Base-by-base conservation (phyloP, 2,113 vertebrate genomes). In the Trichomycterus rosablanca region DNA sequence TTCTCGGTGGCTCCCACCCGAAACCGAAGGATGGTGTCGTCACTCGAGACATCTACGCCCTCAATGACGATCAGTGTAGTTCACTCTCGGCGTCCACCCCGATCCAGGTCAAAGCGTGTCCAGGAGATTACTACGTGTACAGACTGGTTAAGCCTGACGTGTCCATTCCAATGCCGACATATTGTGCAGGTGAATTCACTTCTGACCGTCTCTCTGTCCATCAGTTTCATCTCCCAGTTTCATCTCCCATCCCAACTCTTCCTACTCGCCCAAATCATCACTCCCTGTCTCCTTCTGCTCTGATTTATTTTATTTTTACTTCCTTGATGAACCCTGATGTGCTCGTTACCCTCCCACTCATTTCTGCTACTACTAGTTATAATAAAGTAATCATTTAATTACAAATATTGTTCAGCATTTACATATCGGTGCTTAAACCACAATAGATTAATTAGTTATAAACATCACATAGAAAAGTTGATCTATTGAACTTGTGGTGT, bases 91-190 rank as follows among this genome's bases (percentile, higher is more conserved):
- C 2, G 12, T 48, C 49, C 37, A 24, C n/a, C 46, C 43, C 39
- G 9, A 57, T 49, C 16, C 43, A 57, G 15, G 62, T 73, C 22
- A 73, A 73, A 48, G 71, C 71, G 1, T 73, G 71, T 59, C 66
- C 56, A 8, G 66, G 66, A 32, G 44, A 61, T 16, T 74, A 53
- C 37, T 40, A 40, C 37, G 37, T 40, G 2, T 40, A 40, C n/a
- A 40, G n/a, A n/a, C n/a, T 8, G 2, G 16, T 70, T 35, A 66
- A 19, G 24, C 55, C 46, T 16, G 43, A 15, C 16, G 4, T 30
- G 2, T 50, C 48, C 1, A 28, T 26, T 28, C 48, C 48, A 50
- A 48, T 23, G 30, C 63, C 52, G 3, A 2, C 5, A 18, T 57
- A 30, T 2, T 56, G 52, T 39, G 52, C 15, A 55, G 34, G 52